Percentiles rank a stretch among this genome's conserved stretches.
These are phyloP conservation scores for Brachionus angularis DNA, from an alignment of 1,140 invertebrate species.

Conservation along the genomic window DNA sequence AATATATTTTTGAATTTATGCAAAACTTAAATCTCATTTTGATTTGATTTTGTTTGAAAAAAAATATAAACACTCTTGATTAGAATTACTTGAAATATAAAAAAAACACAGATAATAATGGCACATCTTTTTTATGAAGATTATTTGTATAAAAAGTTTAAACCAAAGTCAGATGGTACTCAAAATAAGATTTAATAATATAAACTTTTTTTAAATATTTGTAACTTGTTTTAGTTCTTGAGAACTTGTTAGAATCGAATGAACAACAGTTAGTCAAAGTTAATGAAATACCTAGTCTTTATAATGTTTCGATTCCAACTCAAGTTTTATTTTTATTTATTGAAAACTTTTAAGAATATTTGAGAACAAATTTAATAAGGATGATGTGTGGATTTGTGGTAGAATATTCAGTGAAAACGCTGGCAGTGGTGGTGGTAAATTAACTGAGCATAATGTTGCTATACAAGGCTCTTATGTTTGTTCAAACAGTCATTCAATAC, in stretches of 20 bases:
- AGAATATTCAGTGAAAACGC: constrained; percentile 38
- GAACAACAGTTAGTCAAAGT: constrained; percentile 34
- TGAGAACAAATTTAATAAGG: neutral
- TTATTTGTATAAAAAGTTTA: constrained; percentile 16
- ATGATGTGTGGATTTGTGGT: constrained; percentile 42
- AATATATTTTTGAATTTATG: too few species aligned
- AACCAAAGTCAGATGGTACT: constrained; percentile 38
- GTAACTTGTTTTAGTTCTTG: neutral
- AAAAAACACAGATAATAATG: too few species aligned
- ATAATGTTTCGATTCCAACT: constrained; percentile 33
- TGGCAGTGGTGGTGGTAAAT: constrained; percentile 32
- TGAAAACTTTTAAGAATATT: neutral
- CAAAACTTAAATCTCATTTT: too few species aligned
- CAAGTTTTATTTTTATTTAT: too few species aligned
- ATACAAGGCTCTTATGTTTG: constrained; percentile 40
- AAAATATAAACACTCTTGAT: too few species aligned
- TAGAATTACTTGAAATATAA: too few species aligned
- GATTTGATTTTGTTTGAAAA: too few species aligned
- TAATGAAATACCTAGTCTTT: constrained; percentile 24
- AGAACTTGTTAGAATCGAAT: constrained; percentile 4
- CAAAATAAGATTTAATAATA: neutral
- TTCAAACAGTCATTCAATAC: constrained; percentile 29
- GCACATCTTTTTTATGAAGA: constrained; percentile 29
- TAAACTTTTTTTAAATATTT: neutral
- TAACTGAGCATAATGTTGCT: constrained; percentile 34